Base-by-base conservation (phyloP, 2,113 vertebrate genomes). In the Hippocampus zosterae region DNA sequence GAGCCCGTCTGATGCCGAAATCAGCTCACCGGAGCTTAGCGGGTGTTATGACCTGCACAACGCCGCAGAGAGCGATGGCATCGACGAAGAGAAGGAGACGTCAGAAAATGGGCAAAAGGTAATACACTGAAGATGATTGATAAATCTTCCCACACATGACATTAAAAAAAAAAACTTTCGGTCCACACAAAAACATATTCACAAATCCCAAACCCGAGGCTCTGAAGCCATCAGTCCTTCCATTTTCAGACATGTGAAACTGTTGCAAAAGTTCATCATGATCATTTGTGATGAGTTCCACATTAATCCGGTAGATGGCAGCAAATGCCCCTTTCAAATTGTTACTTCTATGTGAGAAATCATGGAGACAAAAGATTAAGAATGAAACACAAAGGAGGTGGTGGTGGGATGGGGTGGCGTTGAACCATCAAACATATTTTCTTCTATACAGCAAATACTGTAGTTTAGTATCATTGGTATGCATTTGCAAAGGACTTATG, bases 31-130 rank as follows among this genome's bases (percentile, higher is more conserved):
- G 2, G 91, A 91, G 72, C 57, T 81, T 63, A 71, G 65, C 7
- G 81, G 67, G 9, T 83, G 80, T 73, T 85, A 81, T 11, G 71
- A 77, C 52, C 71, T 72, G n/a, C 82, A 76, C 12, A 48, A 61
- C 53, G 56, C 23, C 1, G 46, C 59, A 25, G 87, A 88, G 42
- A 82, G 87, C n/a, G 71, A 78, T 0, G 78, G 82, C 4, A n/a
- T 69, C 3, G 18, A 18, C 9, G 80, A 78, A 33, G 76, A 78
- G 3, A 71, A 78, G 52, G 70, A 84, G 37, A 80, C 87, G 40
- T 84, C 80, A 46, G 87, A 91, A 75, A 93, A 93, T 66, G 90
- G 88, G 84, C 67, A 90, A 75, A 88, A 87, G 88, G 88, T 92
- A 73, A 42, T 1, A 12, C 8, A 10, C 42, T 25, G 25, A 29